Percentiles rank a stretch among this genome's conserved stretches.
Conservation (phyloP, 1,140 invertebrate genomes). For the Musca vetustissima region DNA sequence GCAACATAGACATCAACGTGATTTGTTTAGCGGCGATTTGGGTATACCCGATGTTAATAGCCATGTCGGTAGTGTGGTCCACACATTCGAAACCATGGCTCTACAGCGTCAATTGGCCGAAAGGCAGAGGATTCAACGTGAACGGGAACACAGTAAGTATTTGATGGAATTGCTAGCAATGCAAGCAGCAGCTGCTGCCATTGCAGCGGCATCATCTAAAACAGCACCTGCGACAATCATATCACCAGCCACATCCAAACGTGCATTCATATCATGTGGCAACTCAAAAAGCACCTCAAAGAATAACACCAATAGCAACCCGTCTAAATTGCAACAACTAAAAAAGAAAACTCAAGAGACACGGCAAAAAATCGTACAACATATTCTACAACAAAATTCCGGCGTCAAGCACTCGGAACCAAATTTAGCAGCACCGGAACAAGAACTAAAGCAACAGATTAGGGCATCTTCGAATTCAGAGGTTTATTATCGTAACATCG, state of each 20-base stretch:
- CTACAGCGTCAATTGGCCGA: constrained; percentile 46
- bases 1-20: constrained; percentile 43
- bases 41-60: constrained; percentile 54
- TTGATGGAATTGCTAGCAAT: neutral
- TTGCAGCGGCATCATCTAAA: constrained; percentile 23
- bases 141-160: constrained; percentile 32
- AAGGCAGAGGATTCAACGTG: constrained; percentile 36
- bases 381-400: constrained; percentile 16
- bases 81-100: constrained; percentile 53
- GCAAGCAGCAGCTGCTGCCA: neutral
- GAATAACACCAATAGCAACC: constrained; percentile 28
- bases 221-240: neutral
- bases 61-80: constrained; percentile 53
- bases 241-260: neutral
- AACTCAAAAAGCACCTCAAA: constrained; percentile 36
- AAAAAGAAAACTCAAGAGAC: constrained; percentile 14
- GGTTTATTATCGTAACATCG: constrained; percentile 33
- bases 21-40: constrained; percentile 52
- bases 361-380: constrained; percentile 21
- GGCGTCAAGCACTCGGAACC: neutral
- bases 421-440: constrained; percentile 30
- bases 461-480: constrained; percentile 1
- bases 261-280: constrained; percentile 31
- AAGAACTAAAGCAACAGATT: constrained; percentile 2
- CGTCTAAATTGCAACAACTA: constrained; percentile 29